Evolutionary conservation across 2,888 invertebrate species (phyloP), one percentile per base, ranked within the genome.

Genomic region (Epistrophe grossulariae): DNA sequence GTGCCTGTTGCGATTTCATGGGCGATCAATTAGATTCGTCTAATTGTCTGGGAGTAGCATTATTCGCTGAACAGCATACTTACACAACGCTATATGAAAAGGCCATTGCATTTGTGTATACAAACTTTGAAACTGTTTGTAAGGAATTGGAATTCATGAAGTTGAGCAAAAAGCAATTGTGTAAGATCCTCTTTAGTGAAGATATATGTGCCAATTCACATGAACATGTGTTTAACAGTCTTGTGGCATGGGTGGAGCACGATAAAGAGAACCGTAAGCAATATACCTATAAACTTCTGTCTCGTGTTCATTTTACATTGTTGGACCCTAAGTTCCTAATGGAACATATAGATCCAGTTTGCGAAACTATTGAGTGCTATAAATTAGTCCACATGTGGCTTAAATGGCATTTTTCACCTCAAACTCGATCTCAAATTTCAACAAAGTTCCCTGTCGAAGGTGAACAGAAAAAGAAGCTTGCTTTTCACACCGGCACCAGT

Each of bases 1-100:
- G 17, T 8, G 70, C 59, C 1, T 60, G 60, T 40, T 60, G 60
- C 4, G 40, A 60, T 40, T 60, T 60, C 9, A 60, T 60, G 40
- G 60, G 40, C 1, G 40, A 60, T 40, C 60, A 60, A 15, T 13
- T 60, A 11, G 60, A 60, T 15, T 7, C 19, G 0, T 19, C 40
- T 1, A 60, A 60, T 40, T 60, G 60, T 8, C 40, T 60, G 40
- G 60, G 60, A 40, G 4, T 60, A 8, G 60, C 60, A 8, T 24
- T 60, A 19, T 60, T 60, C 4, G 60, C 60, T 7, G 40, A 60
- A 24, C 60, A 24, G 15, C 60, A 60, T 11, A 2, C 60, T 13
- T 60, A 60, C 24, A 60, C 38, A 19, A 60, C 40, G 6, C 24
- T 60, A 0, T 60, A 40, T 17, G 60, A 60, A 40, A 60, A 40